Evolutionary conservation across 2,888 invertebrate species (phyloP).

Genomic region (Sycophila texana): DNA sequence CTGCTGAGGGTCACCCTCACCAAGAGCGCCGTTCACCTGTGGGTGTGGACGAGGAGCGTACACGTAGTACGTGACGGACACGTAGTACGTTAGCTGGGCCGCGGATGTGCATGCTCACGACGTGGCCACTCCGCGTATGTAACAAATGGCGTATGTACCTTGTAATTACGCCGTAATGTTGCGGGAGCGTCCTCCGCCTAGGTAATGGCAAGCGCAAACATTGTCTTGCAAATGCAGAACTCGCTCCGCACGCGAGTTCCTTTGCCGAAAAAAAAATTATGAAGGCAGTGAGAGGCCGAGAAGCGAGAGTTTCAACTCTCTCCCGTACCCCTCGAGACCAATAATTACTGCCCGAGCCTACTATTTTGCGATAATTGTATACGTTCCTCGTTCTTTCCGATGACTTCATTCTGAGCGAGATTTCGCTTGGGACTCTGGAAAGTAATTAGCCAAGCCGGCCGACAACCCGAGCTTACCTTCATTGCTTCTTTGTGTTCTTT

Average conservation of each 20-base stretch:
- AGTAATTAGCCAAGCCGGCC: too few relatives aligned
- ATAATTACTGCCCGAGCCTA: background rate
- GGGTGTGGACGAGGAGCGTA: background rate
- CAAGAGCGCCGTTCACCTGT: too few relatives aligned
- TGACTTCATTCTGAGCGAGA: too few relatives aligned
- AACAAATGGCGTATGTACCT: conserved; percentile 44
- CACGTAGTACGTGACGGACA: background rate
- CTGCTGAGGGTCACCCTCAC: background rate
- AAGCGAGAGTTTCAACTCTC: too few relatives aligned
- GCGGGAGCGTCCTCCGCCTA: conserved; percentile 12
- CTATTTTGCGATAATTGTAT: background rate
- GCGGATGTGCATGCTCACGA: conserved; percentile 37
- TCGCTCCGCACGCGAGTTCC: background rate
- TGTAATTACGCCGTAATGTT: conserved; percentile 50
- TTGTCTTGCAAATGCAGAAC: conserved; percentile 26
- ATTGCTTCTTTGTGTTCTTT: too few relatives aligned
- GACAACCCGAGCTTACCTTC: too few relatives aligned
- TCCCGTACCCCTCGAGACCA: too few relatives aligned
- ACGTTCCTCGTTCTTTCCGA: background rate
- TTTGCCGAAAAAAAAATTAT: conserved; percentile 3
- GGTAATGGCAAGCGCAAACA: conserved; percentile 17
- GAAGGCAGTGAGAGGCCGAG: too few relatives aligned
- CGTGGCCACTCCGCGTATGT: conserved; percentile 24
- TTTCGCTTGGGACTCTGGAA: too few relatives aligned
- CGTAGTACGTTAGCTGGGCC: background rate